Base-by-base conservation (phyloP, 2,888 invertebrate species). In the Allygus modestus region DNA sequence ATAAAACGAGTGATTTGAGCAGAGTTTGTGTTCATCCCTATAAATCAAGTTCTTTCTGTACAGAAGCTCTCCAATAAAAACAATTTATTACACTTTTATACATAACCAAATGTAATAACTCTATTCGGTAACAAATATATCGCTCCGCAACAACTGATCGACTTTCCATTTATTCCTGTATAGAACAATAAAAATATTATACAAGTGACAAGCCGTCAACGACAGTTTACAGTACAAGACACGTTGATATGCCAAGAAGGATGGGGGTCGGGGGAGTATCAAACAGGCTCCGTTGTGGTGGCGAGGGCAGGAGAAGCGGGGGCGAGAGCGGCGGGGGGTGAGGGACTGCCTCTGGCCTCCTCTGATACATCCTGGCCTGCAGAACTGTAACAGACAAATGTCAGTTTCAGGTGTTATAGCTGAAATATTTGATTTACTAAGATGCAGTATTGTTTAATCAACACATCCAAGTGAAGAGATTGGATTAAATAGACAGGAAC, bases 101-200 rank as follows among this genome's bases (percentile, higher is more conserved):
- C 79, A 79, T 79, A 79, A 79, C 58, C 79, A 79, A 79, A 79
- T 79, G 79, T 79, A 58, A 58, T 77, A 79, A 20, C 79, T 79
- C 79, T 79, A 54, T 79, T 79, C 51, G 79, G 79, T 79, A 79
- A 79, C 79, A 79, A 79, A 79, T 54, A 79, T 79, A 79, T 79
- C 79, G 37, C 31, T 77, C 58, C 79, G 54, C 23, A 79, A 79
- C 79, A 79, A 33, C 20, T 11, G 54, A 54, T 58, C 58, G 58
- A 54, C 58, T 37, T 79, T 58, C 41, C 37, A 28, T 77, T 15
- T 77, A 20, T 51, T 73, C 37, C 77, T 41, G 26, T 77, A 77
- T 77, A 77, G 77, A 54, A 79, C 79, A 58, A 37, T 79, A 79
- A 28, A 58, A 79, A 58, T 79, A 37, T 51, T 79, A 79, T 58